These are phyloP conservation scores for Trissolcus japonicus DNA, from an alignment of 2,888 invertebrate species.

Conservation along the genomic window DNA sequence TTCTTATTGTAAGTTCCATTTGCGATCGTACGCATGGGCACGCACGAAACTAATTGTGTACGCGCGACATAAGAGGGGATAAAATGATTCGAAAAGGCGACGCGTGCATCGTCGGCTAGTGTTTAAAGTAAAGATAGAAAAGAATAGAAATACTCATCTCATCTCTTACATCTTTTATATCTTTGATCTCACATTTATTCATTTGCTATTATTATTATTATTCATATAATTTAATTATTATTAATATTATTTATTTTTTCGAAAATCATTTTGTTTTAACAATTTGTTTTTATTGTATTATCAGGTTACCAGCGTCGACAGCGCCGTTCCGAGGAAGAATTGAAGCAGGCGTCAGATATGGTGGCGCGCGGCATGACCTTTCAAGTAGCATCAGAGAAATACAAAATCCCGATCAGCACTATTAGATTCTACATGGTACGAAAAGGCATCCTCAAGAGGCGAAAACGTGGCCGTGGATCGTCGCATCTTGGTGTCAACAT, in stretches of 20 bases:
- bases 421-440: slow-evolving; percentile 93
- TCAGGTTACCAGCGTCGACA: slow-evolving; percentile 75
- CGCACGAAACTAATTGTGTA: too few species aligned
- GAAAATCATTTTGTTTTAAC: neutral
- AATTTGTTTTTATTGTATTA: slow-evolving; percentile 5
- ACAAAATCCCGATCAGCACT: slow-evolving; percentile 91
- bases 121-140: too few species aligned
- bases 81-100: too few species aligned
- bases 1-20: too few species aligned
- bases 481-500: slow-evolving; percentile 74
- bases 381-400: slow-evolving; percentile 91
- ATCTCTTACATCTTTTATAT: too few species aligned
- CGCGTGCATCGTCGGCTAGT: too few species aligned
- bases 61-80: too few species aligned
- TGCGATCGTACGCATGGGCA: too few species aligned
- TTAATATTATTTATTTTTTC: neutral
- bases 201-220: neutral
- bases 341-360: slow-evolving; percentile 89
- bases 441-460: slow-evolving; percentile 87
- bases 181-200: neutral
- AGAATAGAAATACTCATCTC: too few species aligned
- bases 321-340: slow-evolving; percentile 85
- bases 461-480: slow-evolving; percentile 86
- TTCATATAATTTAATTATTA: too few species aligned
- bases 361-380: slow-evolving; percentile 92